phyloP scores from a whole-genome alignment of 2,797 vertebrate genomes.

The Arremon aurantiirostris region DNA sequence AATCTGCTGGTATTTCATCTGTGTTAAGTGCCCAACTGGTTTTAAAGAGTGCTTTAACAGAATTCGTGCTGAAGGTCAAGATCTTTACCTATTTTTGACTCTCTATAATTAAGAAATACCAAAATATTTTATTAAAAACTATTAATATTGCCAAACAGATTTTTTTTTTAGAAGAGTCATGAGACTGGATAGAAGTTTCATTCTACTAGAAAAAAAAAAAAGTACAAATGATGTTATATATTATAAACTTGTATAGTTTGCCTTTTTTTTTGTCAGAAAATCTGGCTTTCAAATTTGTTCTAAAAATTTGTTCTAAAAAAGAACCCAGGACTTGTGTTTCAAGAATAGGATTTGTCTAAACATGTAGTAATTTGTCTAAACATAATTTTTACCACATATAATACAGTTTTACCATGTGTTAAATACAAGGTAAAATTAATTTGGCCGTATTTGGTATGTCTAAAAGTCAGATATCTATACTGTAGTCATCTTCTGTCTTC shows the following conservation, averaged over 20 bases:
- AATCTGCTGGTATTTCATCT: background rate
- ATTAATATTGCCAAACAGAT: background rate
- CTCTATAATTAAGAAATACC: background rate
- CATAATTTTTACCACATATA: background rate
- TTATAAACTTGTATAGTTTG: background rate
- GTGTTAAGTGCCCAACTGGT: background rate
- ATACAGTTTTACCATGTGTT: background rate
- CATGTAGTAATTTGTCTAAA: background rate
- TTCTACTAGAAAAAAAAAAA: fast-evolving
- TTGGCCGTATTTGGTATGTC: background rate
- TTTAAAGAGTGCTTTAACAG: background rate
- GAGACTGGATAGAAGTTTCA: background rate
- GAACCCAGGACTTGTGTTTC: background rate
- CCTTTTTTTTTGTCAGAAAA: background rate
- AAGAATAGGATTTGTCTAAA: background rate
- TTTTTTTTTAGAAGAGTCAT: background rate
- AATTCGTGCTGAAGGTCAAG: background rate
- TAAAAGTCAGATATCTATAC: background rate
- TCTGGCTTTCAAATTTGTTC: background rate
- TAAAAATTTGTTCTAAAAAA: background rate
- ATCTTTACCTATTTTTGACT: background rate
- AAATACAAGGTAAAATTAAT: background rate
- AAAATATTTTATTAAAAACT: background rate
- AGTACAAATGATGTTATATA: background rate
- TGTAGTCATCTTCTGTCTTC: background rate